phyloP scores from a whole-genome alignment of 2,888 invertebrate genomes.

The Synanthedon vespiformis region DNA sequence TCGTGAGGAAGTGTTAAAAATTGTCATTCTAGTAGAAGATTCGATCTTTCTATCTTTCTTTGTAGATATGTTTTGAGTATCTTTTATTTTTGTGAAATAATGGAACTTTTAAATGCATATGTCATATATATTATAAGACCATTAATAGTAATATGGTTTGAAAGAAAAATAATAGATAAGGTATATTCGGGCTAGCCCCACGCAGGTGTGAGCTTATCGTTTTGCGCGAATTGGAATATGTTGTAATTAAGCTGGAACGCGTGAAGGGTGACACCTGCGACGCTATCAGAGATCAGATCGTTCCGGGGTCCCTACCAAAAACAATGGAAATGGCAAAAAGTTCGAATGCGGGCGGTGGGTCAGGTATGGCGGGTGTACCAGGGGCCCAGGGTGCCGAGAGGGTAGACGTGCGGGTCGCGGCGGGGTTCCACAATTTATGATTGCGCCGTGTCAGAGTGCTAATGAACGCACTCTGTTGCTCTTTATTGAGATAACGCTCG shows the following conservation, averaged over 20 bases:
- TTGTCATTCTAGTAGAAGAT: no score
- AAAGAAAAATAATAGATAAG: constrained; percentile 21
- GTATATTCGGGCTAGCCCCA: constrained; percentile 34
- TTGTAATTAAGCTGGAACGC: constrained; percentile 60
- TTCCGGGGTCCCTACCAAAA: constrained; percentile 59
- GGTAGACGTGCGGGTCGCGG: constrained; percentile 58
- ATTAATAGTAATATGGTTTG: constrained; percentile 11
- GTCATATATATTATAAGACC: constrained; percentile 17
- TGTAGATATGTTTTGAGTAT: no score
- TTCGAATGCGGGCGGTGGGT: constrained; percentile 43
- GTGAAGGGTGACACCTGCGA: constrained; percentile 64
- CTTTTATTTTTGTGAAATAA: no score
- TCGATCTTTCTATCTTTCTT: no score
- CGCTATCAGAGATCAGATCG: constrained; percentile 56
- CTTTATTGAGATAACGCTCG: constrained; percentile 68
- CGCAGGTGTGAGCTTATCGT: constrained; percentile 53
- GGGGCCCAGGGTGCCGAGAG: constrained; percentile 37
- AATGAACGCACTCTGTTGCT: constrained; percentile 68
- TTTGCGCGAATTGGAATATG: constrained; percentile 42
- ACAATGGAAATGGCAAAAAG: constrained; percentile 67
- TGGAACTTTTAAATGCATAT: no score
- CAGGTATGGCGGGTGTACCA: constrained; percentile 14
- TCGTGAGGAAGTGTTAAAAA: no score
- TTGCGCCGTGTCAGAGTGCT: constrained; percentile 65
- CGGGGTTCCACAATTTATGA: constrained; percentile 68